These are phyloP conservation scores for Megaceryle maxima DNA, from an alignment of 2,113 vertebrate species.

Conservation along the genomic window DNA sequence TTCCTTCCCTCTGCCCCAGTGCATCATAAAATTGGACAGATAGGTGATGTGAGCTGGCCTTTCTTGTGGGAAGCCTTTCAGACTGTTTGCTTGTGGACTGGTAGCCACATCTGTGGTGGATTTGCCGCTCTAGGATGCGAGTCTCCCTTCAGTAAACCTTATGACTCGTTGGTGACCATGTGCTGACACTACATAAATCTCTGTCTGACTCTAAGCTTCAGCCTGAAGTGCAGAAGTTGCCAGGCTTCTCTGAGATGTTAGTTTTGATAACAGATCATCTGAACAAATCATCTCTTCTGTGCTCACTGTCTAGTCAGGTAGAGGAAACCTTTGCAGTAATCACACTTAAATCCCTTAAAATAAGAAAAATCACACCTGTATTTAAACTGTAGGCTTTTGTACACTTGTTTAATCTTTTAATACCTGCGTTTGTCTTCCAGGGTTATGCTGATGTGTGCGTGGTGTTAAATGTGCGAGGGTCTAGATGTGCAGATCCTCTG, in stretches of 20 bases:
- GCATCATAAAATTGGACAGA: not conserved
- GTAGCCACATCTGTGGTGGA: fast-evolving
- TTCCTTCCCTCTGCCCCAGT: not conserved
- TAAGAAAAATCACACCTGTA: not conserved
- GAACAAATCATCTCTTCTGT: not conserved
- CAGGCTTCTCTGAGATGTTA: not conserved
- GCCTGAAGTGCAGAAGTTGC: not conserved
- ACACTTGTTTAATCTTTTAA: not conserved
- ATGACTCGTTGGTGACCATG: not conserved
- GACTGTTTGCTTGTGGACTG: not conserved
- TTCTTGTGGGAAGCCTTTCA: not conserved
- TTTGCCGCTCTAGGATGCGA: not conserved
- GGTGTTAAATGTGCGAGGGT: not conserved
- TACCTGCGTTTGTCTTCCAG: not conserved
- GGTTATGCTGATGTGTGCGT: not conserved
- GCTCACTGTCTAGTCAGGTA: fast-evolving
- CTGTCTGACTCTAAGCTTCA: not conserved
- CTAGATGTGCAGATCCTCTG: not conserved
- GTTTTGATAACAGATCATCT: not conserved
- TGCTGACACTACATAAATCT: not conserved
- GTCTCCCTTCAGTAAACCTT: fast-evolving
- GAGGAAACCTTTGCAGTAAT: not conserved
- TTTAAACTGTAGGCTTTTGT: not conserved
- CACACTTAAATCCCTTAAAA: not conserved
- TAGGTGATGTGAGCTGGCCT: not conserved